phyloP scores from a whole-genome alignment of 2,888 invertebrate genomes.

The Lithophane ornitopus region DNA sequence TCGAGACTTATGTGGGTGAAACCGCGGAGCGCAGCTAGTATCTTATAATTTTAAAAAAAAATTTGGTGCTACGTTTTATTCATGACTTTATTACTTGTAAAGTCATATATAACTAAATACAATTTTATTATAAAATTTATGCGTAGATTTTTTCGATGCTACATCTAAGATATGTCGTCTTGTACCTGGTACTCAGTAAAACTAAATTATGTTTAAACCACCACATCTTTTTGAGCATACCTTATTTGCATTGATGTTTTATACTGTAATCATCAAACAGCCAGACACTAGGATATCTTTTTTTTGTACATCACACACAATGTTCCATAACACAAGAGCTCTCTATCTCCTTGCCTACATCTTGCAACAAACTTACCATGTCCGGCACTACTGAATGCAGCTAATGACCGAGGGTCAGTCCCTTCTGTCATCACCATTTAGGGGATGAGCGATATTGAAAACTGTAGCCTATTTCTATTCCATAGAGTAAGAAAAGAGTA shows the following conservation, averaged over 20 bases:
- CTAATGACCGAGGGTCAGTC: slow-evolving; percentile 75
- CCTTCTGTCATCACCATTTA: slow-evolving; percentile 73
- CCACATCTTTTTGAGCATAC: neutral
- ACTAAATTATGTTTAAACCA: neutral
- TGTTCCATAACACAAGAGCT: neutral
- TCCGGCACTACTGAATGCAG: slow-evolving; percentile 76
- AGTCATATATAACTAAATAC: too few species aligned
- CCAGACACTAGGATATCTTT: too few species aligned
- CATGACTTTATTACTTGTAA: too few species aligned
- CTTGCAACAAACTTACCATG: slow-evolving; percentile 78
- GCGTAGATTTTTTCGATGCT: too few species aligned
- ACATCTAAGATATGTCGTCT: too few species aligned
- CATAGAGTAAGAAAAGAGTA: slow-evolving; percentile 15
- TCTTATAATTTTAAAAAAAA: too few species aligned
- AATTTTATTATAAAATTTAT: too few species aligned
- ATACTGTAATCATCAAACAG: too few species aligned
- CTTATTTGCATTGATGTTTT: neutral
- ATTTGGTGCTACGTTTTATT: too few species aligned
- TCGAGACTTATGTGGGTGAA: too few species aligned
- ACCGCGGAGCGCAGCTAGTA: too few species aligned
- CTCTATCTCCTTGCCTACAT: slow-evolving; percentile 63
- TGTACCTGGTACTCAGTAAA: too few species aligned
- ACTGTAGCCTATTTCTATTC: slow-evolving; percentile 61
- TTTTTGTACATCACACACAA: neutral
- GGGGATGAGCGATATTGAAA: slow-evolving; percentile 72